Evolutionary conservation across 2,797 vertebrate genomes (phyloP).

Genomic region (Tarsius wallacei): DNA sequence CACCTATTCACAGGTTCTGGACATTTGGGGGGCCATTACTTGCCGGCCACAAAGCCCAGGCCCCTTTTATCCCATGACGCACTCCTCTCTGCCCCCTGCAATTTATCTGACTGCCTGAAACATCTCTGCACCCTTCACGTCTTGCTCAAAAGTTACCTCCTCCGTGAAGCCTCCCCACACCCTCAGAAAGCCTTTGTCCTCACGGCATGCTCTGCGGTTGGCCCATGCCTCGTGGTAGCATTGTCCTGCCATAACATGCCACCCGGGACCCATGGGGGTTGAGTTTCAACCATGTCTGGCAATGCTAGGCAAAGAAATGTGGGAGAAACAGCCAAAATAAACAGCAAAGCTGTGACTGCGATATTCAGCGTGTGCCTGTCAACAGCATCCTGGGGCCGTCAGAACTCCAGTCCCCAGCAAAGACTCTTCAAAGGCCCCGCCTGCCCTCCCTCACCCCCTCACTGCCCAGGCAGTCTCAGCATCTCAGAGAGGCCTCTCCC

Average conservation of each 20-base stretch:
- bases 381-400: background rate
- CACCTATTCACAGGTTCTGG: background rate
- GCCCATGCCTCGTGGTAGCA: background rate
- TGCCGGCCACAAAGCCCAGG: background rate
- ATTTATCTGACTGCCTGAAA: background rate
- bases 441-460: too few species aligned
- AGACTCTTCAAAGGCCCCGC: background rate
- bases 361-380: background rate
- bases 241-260: background rate
- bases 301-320: background rate
- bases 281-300: background rate
- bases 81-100: background rate
- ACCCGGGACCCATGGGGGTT: too few species aligned
- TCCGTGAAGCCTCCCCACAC: background rate
- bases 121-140: background rate
- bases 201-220: background rate
- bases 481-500: rapidly evolving
- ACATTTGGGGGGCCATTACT: background rate
- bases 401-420: too few species aligned
- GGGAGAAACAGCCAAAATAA: background rate
- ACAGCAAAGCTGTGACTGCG: background rate
- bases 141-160: background rate
- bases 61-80: background rate
- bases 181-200: background rate
- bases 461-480: background rate